A percentile compares a stretch with the other conserved stretches of the same genome.
phyloP scores from a whole-genome alignment of 2,797 vertebrate genomes.

The Oreochromis grahami region DNA sequence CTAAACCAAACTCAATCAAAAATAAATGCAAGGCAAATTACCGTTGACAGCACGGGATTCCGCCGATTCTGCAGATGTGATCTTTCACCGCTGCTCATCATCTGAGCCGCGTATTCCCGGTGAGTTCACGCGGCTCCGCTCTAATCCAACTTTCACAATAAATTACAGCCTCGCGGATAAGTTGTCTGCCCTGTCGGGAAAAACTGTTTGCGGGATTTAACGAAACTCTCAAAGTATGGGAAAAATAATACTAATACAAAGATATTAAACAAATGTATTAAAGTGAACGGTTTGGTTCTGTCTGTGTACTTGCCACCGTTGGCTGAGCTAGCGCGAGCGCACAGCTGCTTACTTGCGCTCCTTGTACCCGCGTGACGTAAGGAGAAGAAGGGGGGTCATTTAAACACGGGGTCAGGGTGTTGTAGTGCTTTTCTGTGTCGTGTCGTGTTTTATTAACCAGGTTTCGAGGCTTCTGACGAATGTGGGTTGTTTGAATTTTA shows the following conservation, averaged over 20 bases:
- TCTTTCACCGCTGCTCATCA: conserved; percentile 45
- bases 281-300: not conserved
- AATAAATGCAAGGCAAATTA: conserved; percentile 7
- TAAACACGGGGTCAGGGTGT: not conserved
- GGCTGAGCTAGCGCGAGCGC: conserved; percentile 15
- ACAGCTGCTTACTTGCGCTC: conserved; percentile 12
- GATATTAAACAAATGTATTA: not conserved
- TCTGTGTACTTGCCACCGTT: not conserved
- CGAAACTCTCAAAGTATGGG: not conserved
- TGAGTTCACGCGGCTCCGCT: conserved; percentile 10
- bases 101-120: conserved; percentile 41
- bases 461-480: not conserved
- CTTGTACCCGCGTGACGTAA: conserved; percentile 54
- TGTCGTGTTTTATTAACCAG: not conserved
- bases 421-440: not conserved
- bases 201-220: not conserved
- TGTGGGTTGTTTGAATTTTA: not conserved
- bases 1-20: not conserved
- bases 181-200: not conserved
- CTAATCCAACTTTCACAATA: conserved; percentile 65
- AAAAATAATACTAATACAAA: not conserved
- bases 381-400: not conserved
- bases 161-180: not conserved
- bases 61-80: conserved; percentile 13
- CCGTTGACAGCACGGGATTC: conserved; percentile 37